A percentile compares a stretch with the other conserved stretches of the same genome.
phyloP scores from a whole-genome alignment of 1,140 invertebrate genomes.

The Paramacrobiotus metropolitanus region DNA sequence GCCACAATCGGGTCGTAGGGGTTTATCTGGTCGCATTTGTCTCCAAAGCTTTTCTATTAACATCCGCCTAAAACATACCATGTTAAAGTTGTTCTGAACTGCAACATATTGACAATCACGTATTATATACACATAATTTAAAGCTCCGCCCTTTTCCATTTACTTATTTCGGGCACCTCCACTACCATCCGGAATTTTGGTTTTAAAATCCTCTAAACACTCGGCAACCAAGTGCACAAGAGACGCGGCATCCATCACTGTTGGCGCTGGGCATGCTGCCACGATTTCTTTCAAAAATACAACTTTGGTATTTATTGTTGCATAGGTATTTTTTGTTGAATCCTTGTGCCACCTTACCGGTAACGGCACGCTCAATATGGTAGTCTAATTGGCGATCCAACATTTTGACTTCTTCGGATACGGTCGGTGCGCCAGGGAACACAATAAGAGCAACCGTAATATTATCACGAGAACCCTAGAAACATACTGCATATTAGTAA shows the following conservation, averaged over 20 bases:
- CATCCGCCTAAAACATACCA: background rate
- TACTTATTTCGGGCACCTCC: background rate
- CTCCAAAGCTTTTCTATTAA: background rate
- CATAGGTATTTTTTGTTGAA: too few species aligned
- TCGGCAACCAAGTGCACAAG: background rate
- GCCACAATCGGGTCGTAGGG: background rate
- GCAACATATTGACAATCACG: too few species aligned
- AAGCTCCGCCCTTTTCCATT: too few species aligned
- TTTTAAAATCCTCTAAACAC: background rate
- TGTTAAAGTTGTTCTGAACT: too few species aligned
- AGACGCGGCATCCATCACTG: background rate
- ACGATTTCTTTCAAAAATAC: background rate
- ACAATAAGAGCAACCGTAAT: slow-evolving; percentile 95
- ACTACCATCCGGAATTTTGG: background rate
- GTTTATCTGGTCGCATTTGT: slow-evolving; percentile 2
- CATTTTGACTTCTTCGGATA: slow-evolving; percentile 41
- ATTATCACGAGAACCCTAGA: slow-evolving; percentile 91
- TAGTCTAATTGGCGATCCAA: background rate
- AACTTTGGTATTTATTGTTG: background rate
- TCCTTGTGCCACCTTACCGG: too few species aligned
- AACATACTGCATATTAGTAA: slow-evolving; percentile 13
- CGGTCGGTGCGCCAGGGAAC: slow-evolving; percentile 71
- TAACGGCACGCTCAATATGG: background rate
- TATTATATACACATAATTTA: too few species aligned
- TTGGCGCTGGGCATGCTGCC: background rate